Conservation (phyloP, 2,888 invertebrate species). For the Crioceris asparagi region DNA sequence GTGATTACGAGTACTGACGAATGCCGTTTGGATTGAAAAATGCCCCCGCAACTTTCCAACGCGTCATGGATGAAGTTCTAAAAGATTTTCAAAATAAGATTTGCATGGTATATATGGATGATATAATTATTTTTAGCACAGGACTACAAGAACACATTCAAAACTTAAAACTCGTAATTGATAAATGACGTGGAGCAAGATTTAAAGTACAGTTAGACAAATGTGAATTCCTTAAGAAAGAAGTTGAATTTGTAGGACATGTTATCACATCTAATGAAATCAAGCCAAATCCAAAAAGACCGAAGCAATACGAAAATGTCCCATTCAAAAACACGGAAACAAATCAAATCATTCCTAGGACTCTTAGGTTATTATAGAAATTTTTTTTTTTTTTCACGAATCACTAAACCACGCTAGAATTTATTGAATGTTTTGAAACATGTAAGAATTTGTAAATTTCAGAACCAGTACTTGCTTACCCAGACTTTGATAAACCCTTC, state of each 20-base stretch:
- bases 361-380: constrained; percentile 27
- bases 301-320: constrained; percentile 20
- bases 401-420: constrained; percentile 22
- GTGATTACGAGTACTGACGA: constrained; percentile 4
- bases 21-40: constrained; percentile 16
- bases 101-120: constrained; percentile 24
- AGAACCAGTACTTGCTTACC: constrained; percentile 2
- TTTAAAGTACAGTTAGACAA: constrained; percentile 22
- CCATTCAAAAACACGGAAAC: constrained; percentile 23
- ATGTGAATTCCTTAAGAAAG: constrained; percentile 28
- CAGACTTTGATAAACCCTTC: constrained; percentile 17
- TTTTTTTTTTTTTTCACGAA: constrained; percentile 26
- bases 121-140: constrained; percentile 19
- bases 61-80: constrained; percentile 8
- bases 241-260: constrained; percentile 33
- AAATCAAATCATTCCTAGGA: constrained; percentile 28
- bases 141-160: neutral
- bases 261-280: too few relatives aligned
- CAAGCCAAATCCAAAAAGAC: constrained; percentile 29
- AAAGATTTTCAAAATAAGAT: too few relatives aligned
- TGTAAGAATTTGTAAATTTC: neutral
- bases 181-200: neutral
- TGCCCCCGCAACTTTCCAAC: constrained; percentile 17
- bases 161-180: neutral
- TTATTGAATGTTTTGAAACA: constrained; percentile 6